A percentile compares a stretch with the other conserved stretches of the same genome.
phyloP scores from a whole-genome alignment of 2,888 invertebrate genomes.

The Ophioninae sp. region DNA sequence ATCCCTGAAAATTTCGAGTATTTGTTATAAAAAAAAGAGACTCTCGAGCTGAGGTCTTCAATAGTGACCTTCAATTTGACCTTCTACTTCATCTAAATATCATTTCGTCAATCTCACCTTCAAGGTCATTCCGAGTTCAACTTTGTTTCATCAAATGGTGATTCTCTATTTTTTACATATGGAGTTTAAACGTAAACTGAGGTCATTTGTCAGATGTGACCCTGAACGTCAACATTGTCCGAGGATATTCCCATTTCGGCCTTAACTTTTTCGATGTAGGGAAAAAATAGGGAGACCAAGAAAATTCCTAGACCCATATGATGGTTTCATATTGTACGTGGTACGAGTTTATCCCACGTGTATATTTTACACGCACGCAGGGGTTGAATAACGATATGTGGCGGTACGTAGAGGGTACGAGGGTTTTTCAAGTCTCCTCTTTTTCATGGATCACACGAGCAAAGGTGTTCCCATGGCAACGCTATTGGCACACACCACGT shows the following conservation, averaged over 20 bases:
- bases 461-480: conserved; percentile 74
- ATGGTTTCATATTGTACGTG: background rate
- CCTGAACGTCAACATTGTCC: too few relatives aligned
- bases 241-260: background rate
- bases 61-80: too few relatives aligned
- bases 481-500: conserved; percentile 65
- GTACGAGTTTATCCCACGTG: background rate
- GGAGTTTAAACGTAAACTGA: too few relatives aligned
- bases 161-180: too few relatives aligned
- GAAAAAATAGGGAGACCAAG: background rate
- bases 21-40: background rate
- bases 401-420: conserved; percentile 30
- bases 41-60: background rate
- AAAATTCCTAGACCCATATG: too few relatives aligned
- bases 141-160: too few relatives aligned
- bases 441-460: conserved; percentile 51
- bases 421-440: conserved; percentile 29
- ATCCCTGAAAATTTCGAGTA: too few relatives aligned
- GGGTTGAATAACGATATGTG: conserved; percentile 2
- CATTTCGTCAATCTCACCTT: too few relatives aligned
- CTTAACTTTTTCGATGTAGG: background rate
- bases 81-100: too few relatives aligned
- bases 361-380: background rate
- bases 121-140: too few relatives aligned
- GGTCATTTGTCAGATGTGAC: too few relatives aligned